These are phyloP conservation scores for Poecilia gillii DNA, from an alignment of 2,797 vertebrate species.

Conservation along the genomic window DNA sequence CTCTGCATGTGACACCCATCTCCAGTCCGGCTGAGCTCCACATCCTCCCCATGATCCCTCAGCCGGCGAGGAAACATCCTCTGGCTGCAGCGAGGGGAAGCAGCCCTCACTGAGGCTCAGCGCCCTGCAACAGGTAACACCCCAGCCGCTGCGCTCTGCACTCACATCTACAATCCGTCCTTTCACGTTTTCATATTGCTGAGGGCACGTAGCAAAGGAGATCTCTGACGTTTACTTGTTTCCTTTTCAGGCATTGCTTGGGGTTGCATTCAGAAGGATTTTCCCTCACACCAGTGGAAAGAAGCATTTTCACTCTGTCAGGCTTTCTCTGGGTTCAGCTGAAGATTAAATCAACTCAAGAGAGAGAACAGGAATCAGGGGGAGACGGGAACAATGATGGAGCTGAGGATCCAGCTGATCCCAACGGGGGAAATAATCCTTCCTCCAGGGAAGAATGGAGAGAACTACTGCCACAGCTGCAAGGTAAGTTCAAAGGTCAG, in stretches of 20 bases:
- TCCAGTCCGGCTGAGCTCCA: constrained; percentile 52
- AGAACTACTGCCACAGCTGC: constrained; percentile 80
- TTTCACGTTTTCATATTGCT: not conserved
- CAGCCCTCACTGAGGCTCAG: constrained; percentile 57
- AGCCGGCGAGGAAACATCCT: constrained; percentile 68
- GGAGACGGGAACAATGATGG: constrained; percentile 76
- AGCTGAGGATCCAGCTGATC: constrained; percentile 82
- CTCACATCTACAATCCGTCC: not conserved
- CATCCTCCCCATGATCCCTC: constrained; percentile 68
- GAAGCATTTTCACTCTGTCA: constrained; percentile 3
- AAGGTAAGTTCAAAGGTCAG: constrained; percentile 71
- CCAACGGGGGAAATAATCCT: constrained; percentile 84
- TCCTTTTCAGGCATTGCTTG: constrained; percentile 17
- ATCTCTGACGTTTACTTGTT: not conserved
- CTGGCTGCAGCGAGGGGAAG: constrained; percentile 57
- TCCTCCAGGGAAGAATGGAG: constrained; percentile 81
- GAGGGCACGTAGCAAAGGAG: not conserved
- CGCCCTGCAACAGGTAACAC: constrained; percentile 70
- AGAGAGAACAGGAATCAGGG: not conserved
- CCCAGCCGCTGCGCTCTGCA: constrained; percentile 1
- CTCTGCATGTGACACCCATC: constrained; percentile 69
- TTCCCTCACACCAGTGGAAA: constrained; percentile 3
- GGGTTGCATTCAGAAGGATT: constrained; percentile 27
- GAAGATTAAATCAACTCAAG: constrained; percentile 5
- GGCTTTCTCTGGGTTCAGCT: constrained; percentile 10